These are phyloP conservation scores for Eulacestoma nigropectus DNA, from an alignment of 2,113 vertebrate species.

Conservation along the genomic window DNA sequence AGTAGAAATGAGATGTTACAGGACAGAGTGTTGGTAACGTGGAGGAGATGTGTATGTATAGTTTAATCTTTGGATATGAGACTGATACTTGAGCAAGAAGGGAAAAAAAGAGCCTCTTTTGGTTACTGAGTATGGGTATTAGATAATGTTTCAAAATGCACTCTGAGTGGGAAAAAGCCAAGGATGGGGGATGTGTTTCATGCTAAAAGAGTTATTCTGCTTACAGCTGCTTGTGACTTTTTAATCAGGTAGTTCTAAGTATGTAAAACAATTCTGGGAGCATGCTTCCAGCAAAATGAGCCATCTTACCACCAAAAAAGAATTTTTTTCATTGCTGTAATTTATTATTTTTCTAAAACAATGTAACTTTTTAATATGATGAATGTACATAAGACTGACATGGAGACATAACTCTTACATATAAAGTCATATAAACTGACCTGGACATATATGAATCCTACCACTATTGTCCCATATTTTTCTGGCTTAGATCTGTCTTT, in stretches of 20 bases:
- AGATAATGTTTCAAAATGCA: neutral
- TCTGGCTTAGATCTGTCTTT: neutral
- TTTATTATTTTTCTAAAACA: neutral
- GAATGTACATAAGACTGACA: neutral
- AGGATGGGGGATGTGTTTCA: neutral
- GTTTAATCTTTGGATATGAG: neutral
- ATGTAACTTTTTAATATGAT: neutral
- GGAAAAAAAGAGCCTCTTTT: neutral
- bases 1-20: neutral
- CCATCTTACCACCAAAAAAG: neutral
- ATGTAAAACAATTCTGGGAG: neutral
- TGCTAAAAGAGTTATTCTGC: neutral
- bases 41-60: neutral
- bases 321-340: neutral
- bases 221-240: neutral
- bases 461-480: neutral
- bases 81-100: neutral
- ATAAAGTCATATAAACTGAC: neutral
- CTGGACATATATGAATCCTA: neutral
- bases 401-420: accelerated
- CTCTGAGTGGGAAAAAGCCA: neutral
- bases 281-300: neutral
- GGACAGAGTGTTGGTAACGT: neutral
- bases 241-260: neutral
- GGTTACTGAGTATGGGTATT: neutral